Evolutionary conservation across 2,888 invertebrate genomes (phyloP).

Genomic region (Ypsolopha sequella): DNA sequence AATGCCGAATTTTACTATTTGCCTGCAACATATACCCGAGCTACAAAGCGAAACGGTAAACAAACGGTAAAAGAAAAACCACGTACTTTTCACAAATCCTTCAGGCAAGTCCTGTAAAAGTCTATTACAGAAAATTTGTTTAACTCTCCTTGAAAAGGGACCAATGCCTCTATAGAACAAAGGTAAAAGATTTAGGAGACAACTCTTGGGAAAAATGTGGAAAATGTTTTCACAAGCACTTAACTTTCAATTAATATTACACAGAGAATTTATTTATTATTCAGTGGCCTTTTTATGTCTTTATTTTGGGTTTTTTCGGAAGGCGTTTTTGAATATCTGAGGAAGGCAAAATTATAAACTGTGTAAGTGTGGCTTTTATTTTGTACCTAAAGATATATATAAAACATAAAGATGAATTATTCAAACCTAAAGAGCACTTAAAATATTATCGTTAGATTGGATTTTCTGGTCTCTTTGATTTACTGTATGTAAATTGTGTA

Average conservation of each 20-base stretch:
- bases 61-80: conserved; percentile 49
- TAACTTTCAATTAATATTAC: conserved; percentile 47
- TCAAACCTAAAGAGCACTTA: too few species aligned
- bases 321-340: neutral
- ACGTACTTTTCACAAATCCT: conserved; percentile 55
- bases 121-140: conserved; percentile 62
- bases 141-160: conserved; percentile 57
- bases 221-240: conserved; percentile 39
- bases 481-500: too few species aligned
- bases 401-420: too few species aligned
- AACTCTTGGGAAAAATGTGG: conserved; percentile 31
- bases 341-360: too few species aligned
- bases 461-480: too few species aligned
- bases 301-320: neutral
- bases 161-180: conserved; percentile 33
- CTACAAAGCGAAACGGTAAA: conserved; percentile 13
- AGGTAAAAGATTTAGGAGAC: conserved; percentile 50
- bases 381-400: too few species aligned
- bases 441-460: too few species aligned
- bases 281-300: neutral
- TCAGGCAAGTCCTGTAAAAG: conserved; percentile 50
- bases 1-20: too few species aligned
- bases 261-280: conserved; percentile 14
- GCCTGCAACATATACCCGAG: neutral
- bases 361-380: too few species aligned